A percentile compares a stretch with the other conserved stretches of the same genome.
Evolutionary conservation across 2,888 invertebrate species (phyloP).

Genomic region (Calliopum simillimum): DNA sequence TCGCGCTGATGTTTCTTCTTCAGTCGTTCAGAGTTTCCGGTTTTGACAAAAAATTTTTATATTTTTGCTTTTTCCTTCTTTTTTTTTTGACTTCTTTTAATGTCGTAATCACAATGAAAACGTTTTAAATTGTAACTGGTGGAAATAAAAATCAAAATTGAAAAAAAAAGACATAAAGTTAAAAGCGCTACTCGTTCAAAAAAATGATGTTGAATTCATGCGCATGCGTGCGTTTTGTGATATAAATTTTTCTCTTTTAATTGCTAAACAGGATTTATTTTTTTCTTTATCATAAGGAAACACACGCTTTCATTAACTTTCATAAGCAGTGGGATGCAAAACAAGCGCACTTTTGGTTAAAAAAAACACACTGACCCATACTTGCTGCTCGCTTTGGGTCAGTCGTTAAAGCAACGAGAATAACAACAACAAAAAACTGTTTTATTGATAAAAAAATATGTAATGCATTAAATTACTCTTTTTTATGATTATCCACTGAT

Average conservation of each 20-base stretch:
- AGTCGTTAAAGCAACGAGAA: slow-evolving; percentile 1
- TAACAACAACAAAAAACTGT: slow-evolving; percentile 17
- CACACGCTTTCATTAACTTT: too few relatives aligned
- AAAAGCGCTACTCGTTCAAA: slow-evolving; percentile 33
- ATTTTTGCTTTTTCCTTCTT: background rate
- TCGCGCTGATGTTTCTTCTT: background rate
- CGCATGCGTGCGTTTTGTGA: slow-evolving; percentile 41
- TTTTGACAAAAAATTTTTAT: slow-evolving; percentile 16
- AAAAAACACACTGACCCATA: too few relatives aligned
- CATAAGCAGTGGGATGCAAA: too few relatives aligned
- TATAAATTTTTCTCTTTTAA: slow-evolving; percentile 60
- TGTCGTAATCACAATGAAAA: slow-evolving; percentile 18
- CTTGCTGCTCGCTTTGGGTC: background rate
- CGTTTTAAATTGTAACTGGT: background rate
- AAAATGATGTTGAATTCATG: background rate
- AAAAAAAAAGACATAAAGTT: slow-evolving; percentile 33
- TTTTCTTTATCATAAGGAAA: background rate
- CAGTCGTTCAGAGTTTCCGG: slow-evolving; percentile 24
- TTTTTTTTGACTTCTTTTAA: slow-evolving; percentile 1
- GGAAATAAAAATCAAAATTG: background rate
- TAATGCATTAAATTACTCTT: too few relatives aligned
- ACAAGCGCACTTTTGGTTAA: too few relatives aligned
- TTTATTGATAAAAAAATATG: too few relatives aligned
- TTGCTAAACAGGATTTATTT: slow-evolving; percentile 52
- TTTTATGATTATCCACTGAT: too few relatives aligned